These are phyloP conservation scores for Paracanthobrama guichenoti DNA, from an alignment of 2,113 vertebrate species.

Conservation along the genomic window DNA sequence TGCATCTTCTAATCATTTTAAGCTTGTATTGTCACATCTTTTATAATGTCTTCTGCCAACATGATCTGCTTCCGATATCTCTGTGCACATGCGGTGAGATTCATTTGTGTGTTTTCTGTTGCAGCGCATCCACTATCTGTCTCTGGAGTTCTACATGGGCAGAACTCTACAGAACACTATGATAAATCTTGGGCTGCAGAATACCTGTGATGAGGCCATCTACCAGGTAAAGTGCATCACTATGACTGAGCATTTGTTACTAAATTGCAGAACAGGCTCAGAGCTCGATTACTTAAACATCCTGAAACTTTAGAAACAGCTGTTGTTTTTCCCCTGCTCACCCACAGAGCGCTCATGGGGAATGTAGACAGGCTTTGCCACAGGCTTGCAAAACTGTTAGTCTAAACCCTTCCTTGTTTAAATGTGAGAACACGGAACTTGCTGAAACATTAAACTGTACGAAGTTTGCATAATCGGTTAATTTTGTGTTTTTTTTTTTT, in stretches of 20 bases:
- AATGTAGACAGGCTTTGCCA: neutral
- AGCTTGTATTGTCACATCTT: neutral
- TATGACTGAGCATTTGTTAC: neutral
- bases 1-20: neutral
- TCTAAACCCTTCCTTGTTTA: constrained; percentile 4
- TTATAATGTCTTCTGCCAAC: neutral
- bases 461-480: neutral
- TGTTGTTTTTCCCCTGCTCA: constrained; percentile 25
- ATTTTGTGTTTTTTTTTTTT: neutral
- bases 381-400: neutral
- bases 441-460: neutral
- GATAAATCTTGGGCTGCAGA: constrained; percentile 88
- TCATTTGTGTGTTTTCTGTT: constrained; percentile 27
- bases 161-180: constrained; percentile 90
- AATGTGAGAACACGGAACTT: neutral
- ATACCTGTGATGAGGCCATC: constrained; percentile 84
- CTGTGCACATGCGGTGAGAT: neutral
- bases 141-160: constrained; percentile 92
- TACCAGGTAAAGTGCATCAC: constrained; percentile 78
- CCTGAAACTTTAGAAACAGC: constrained; percentile 22
- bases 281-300: constrained; percentile 8
- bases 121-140: constrained; percentile 85
- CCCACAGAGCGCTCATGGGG: constrained; percentile 12
- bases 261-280: neutral
- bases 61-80: neutral